Evolutionary conservation across 2,888 invertebrate genomes (phyloP).

Genomic region (Tenthredo mesomela): DNA sequence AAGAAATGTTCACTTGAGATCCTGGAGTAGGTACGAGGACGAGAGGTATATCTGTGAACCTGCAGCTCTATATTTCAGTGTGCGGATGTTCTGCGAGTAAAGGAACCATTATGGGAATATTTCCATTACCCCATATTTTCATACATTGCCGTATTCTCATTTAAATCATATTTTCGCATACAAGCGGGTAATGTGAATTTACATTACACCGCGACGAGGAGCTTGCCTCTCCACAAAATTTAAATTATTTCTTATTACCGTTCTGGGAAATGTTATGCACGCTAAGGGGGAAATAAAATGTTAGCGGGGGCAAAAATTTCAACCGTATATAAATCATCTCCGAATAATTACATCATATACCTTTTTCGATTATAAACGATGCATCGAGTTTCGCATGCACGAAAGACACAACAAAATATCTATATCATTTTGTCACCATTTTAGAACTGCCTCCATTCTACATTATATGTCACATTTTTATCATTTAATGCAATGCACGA

Average conservation of each 20-base stretch:
- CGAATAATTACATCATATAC: neutral
- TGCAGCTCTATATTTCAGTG: neutral
- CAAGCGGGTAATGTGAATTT: slow-evolving; percentile 34
- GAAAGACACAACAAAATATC: neutral
- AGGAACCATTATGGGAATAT: slow-evolving; percentile 29
- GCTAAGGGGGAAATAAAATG: slow-evolving; percentile 34
- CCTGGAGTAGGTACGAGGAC: neutral
- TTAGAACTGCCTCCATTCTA: neutral
- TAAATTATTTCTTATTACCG: slow-evolving; percentile 44
- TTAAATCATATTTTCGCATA: slow-evolving; percentile 30
- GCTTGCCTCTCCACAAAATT: slow-evolving; percentile 27
- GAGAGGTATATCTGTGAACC: neutral
- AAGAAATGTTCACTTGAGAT: neutral
- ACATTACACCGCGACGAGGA: neutral
- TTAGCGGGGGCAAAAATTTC: neutral
- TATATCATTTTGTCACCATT: neutral
- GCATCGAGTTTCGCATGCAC: neutral
- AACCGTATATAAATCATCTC: neutral
- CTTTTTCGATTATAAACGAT: slow-evolving; percentile 10
- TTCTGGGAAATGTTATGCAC: slow-evolving; percentile 41
- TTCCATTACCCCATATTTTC: slow-evolving; percentile 36
- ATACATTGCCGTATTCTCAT: slow-evolving; percentile 31
- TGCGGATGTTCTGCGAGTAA: neutral
- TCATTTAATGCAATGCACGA: neutral
- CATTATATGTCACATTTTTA: no score